These are phyloP conservation scores for Metopolophium dirhodum DNA, from an alignment of 1,140 invertebrate genomes.

Conservation along the genomic window DNA sequence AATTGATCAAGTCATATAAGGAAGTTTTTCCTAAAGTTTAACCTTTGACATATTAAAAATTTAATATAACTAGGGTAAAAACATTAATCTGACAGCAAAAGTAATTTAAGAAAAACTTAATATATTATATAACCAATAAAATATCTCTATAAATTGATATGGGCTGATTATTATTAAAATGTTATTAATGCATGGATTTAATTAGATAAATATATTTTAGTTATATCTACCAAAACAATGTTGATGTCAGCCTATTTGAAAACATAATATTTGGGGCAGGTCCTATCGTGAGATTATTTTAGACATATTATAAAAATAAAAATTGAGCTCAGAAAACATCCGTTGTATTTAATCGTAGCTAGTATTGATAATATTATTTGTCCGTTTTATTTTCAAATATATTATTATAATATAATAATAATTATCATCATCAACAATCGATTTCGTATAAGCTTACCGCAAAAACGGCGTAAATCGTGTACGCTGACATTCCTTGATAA, in stretches of 20 bases:
- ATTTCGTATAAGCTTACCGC: slow-evolving; percentile 13
- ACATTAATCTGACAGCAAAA: background rate
- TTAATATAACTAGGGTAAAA: background rate
- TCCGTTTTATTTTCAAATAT: background rate
- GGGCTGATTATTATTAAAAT: background rate
- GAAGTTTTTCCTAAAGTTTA: background rate
- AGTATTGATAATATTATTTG: background rate
- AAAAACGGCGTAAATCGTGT: background rate
- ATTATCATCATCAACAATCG: background rate
- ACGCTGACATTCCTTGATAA: background rate
- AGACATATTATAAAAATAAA: background rate
- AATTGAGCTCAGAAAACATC: background rate
- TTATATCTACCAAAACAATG: background rate
- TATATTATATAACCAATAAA: background rate
- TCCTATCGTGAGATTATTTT: background rate
- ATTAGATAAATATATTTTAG: background rate
- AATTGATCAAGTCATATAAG: no score
- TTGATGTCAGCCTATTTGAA: background rate
- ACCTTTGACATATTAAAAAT: background rate
- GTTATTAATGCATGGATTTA: background rate
- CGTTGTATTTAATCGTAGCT: background rate
- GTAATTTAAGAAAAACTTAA: background rate
- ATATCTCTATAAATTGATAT: no score
- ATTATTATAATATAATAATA: background rate
- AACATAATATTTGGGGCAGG: background rate